Percentiles rank a stretch among this genome's conserved stretches.
Evolutionary conservation across 2,113 vertebrate species (phyloP).

Genomic region (Gnathonemus echidnorhynchus): DNA sequence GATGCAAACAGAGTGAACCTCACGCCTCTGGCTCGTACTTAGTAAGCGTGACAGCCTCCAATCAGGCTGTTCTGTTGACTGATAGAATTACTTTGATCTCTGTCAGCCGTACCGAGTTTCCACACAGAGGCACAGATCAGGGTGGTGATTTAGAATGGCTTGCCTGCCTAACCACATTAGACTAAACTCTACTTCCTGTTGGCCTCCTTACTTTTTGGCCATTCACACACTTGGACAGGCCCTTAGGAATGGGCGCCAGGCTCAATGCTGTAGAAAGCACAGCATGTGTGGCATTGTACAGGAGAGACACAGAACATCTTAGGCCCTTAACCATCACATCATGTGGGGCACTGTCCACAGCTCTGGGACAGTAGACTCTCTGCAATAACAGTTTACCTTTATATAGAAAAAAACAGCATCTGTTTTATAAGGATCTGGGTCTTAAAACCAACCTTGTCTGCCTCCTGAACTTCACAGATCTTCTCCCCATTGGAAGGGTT

Average conservation of each 20-base stretch:
- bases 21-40: not conserved
- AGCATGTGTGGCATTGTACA: not conserved
- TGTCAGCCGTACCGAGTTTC: slow-evolving; percentile 24
- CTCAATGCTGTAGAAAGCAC: slow-evolving; percentile 7
- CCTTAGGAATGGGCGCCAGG: slow-evolving; percentile 14
- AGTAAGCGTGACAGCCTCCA: not conserved
- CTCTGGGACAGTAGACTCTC: not conserved
- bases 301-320: not conserved
- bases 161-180: slow-evolving; percentile 24
- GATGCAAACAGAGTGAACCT: not conserved
- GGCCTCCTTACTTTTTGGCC: slow-evolving; percentile 28
- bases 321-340: not conserved
- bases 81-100: slow-evolving; percentile 24
- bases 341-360: not conserved
- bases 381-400: not conserved
- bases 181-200: slow-evolving; percentile 24
- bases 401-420: not conserved
- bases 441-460: slow-evolving; percentile 78
- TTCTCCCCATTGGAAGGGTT: slow-evolving; percentile 91
- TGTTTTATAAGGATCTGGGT: not conserved
- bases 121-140: slow-evolving; percentile 19
- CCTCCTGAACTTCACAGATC: slow-evolving; percentile 94
- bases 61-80: slow-evolving; percentile 20
- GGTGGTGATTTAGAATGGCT: not conserved
- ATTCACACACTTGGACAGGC: slow-evolving; percentile 25